A percentile compares a stretch with the other conserved stretches of the same genome.
Evolutionary conservation across 2,113 vertebrate genomes (phyloP).

Genomic region (Dinomys branickii): DNA sequence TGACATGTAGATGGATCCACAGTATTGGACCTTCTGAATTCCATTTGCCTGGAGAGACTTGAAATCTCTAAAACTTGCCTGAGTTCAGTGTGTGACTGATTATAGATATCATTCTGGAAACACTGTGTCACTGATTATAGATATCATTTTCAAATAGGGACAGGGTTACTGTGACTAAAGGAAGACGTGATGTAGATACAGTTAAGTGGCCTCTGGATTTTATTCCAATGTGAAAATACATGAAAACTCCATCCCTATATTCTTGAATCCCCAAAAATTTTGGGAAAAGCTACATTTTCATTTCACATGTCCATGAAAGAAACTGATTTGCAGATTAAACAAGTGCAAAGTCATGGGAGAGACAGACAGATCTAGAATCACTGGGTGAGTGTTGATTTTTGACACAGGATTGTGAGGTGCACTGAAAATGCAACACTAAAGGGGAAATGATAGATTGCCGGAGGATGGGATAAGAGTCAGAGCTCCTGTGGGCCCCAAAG

Average conservation of each 20-base stretch:
- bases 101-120: too few species aligned
- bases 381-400: background rate
- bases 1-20: background rate
- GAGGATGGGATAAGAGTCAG: background rate
- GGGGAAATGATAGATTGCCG: background rate
- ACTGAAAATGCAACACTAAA: background rate
- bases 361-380: background rate
- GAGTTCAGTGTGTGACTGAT: too few species aligned
- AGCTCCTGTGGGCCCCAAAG: background rate
- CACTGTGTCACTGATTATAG: background rate
- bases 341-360: background rate
- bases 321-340: background rate
- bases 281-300: background rate
- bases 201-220: too few species aligned
- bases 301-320: background rate
- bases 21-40: background rate
- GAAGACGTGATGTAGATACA: too few species aligned
- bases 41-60: background rate
- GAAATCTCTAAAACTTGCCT: background rate
- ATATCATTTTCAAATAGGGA: background rate
- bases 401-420: rapidly evolving
- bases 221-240: too few species aligned
- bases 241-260: too few species aligned
- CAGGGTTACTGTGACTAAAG: too few species aligned
- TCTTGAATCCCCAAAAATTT: too few species aligned